These are phyloP conservation scores for Fregata magnificens DNA, from an alignment of 2,113 vertebrate genomes.

Conservation along the genomic window DNA sequence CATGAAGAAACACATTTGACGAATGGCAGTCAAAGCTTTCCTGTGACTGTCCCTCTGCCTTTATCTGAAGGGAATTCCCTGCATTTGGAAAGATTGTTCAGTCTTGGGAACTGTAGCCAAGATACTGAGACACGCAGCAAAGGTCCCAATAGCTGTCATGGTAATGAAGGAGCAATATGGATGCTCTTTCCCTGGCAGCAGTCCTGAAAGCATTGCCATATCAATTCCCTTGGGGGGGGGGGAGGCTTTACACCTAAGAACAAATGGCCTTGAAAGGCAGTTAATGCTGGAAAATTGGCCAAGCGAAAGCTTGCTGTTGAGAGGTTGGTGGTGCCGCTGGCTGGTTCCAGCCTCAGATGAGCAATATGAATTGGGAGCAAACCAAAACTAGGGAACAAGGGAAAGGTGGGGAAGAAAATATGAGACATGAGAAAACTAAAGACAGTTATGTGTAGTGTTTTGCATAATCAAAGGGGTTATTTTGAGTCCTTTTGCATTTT, in stretches of 20 bases:
- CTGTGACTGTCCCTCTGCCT: not conserved
- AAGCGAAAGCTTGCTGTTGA: not conserved
- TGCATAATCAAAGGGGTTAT: not conserved
- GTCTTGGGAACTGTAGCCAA: not conserved
- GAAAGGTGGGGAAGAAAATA: not conserved
- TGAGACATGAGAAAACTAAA: not conserved
- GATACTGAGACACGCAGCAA: not conserved
- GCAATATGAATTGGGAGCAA: not conserved
- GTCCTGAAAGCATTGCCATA: not conserved
- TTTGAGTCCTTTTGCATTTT: not conserved
- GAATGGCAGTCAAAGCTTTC: not conserved
- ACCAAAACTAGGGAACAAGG: not conserved
- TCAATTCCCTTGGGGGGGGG: not conserved
- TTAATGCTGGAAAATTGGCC: not conserved
- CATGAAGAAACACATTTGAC: not conserved
- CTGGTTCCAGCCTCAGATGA: not conserved
- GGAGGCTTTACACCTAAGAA: not conserved
- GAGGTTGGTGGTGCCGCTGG: not conserved
- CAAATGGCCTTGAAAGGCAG: not conserved
- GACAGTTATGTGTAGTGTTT: not conserved
- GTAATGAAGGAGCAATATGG: not conserved
- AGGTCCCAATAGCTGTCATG: not conserved
- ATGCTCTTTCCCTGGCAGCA: not conserved
- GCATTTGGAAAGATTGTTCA: constrained; percentile 13
- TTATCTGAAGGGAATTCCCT: constrained; percentile 23